Evolutionary conservation across 2,888 invertebrate species (phyloP).

Genomic region (Pachydiplax longipennis): DNA sequence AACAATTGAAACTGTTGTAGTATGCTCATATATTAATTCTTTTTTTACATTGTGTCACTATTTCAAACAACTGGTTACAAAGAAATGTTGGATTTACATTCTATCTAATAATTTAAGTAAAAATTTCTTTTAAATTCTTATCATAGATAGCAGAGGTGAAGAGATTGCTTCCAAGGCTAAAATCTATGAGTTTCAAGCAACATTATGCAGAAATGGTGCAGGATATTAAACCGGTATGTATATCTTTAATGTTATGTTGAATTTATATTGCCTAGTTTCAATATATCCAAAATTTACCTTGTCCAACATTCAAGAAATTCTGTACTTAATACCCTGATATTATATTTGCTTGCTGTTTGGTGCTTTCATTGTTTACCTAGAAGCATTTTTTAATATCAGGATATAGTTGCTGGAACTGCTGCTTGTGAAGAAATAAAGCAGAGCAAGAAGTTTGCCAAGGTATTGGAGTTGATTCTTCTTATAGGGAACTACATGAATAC

Average conservation of each 20-base stretch:
- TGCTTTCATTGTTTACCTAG: background rate
- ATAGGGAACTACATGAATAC: constrained; percentile 98
- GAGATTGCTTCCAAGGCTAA: constrained; percentile 81
- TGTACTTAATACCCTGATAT: too few species aligned
- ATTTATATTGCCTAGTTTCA: background rate
- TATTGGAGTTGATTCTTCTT: constrained; percentile 87
- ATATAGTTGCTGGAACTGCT: constrained; percentile 92
- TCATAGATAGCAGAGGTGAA: constrained; percentile 84
- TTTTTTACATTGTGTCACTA: too few species aligned
- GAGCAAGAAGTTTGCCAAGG: constrained; percentile 88
- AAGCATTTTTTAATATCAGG: constrained; percentile 61
- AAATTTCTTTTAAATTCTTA: background rate
- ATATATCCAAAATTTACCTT: constrained; percentile 17
- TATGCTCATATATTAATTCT: too few species aligned
- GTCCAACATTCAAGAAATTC: background rate
- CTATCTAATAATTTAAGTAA: background rate
- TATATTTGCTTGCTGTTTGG: background rate
- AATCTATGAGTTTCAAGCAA: constrained; percentile 89
- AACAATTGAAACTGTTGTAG: too few species aligned
- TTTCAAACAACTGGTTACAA: too few species aligned
- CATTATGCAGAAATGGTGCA: constrained; percentile 85
- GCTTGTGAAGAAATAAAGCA: constrained; percentile 93
- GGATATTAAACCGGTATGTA: constrained; percentile 84
- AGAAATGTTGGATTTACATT: too few species aligned
- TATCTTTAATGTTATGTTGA: background rate